Conservation (phyloP, 2,113 vertebrate species). For the Puffinus mauretanicus region DNA sequence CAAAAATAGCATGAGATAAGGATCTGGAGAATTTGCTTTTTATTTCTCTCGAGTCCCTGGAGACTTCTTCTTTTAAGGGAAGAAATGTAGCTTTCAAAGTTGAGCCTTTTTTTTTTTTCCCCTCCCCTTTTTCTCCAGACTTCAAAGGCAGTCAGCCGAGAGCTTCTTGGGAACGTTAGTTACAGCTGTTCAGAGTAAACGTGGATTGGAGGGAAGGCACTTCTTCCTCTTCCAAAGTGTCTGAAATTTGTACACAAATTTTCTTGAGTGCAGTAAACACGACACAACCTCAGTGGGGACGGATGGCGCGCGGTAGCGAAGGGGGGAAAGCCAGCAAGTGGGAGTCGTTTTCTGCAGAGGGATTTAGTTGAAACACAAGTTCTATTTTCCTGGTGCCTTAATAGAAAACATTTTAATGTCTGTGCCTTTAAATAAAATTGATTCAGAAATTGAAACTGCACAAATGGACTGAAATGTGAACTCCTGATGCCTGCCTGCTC, state of each 20-base stretch:
- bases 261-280: neutral
- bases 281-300: neutral
- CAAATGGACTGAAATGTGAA: neutral
- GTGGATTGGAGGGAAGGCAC: neutral
- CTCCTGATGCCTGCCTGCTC: neutral
- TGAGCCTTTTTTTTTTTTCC: neutral
- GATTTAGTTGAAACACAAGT: neutral
- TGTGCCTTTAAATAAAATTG: neutral
- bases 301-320: rapidly evolving
- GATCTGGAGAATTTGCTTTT: conserved; percentile 53
- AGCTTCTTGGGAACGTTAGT: conserved; percentile 21
- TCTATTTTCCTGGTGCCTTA: neutral
- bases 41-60: conserved; percentile 32
- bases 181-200: conserved; percentile 16
- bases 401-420: neutral
- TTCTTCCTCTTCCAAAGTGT: neutral
- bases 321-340: neutral
- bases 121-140: neutral
- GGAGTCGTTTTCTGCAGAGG: neutral
- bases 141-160: conserved; percentile 60
- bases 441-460: neutral
- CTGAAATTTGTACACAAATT: neutral
- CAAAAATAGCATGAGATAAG: conserved; percentile 63
- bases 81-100: conserved; percentile 57
- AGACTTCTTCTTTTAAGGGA: conserved; percentile 38